phyloP scores from a whole-genome alignment of 2,888 invertebrate genomes.

The Chesias legatella region DNA sequence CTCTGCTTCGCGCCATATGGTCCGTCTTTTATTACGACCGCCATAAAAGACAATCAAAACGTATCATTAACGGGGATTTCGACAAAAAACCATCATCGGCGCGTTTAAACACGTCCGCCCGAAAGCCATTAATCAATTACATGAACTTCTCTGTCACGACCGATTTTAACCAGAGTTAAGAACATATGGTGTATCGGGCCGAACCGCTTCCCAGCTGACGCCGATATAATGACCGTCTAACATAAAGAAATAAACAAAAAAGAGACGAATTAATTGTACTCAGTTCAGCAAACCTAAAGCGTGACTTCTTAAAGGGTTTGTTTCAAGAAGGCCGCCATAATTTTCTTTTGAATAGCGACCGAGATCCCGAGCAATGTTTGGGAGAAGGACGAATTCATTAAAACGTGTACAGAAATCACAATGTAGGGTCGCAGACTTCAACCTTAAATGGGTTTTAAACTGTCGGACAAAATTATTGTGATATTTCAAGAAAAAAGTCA shows the following conservation, averaged over 20 bases:
- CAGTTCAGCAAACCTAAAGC: slow-evolving; percentile 70
- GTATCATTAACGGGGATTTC: slow-evolving; percentile 72
- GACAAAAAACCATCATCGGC: slow-evolving; percentile 63
- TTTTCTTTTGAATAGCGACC: slow-evolving; percentile 72
- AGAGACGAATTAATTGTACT: slow-evolving; percentile 68
- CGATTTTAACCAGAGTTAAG: slow-evolving; percentile 59
- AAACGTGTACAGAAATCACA: slow-evolving; percentile 71
- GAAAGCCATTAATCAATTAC: slow-evolving; percentile 73
- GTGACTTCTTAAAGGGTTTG: slow-evolving; percentile 73
- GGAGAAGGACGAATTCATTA: slow-evolving; percentile 70
- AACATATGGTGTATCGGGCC: slow-evolving; percentile 66
- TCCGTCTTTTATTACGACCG: slow-evolving; percentile 47
- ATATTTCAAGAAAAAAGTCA: slow-evolving; percentile 16
- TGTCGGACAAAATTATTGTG: slow-evolving; percentile 34
- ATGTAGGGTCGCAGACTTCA: slow-evolving; percentile 52
- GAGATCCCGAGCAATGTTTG: slow-evolving; percentile 59
- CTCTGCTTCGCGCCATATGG: slow-evolving; percentile 67
- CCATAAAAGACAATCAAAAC: slow-evolving; percentile 67
- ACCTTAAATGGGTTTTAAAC: slow-evolving; percentile 55
- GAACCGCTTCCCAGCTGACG: slow-evolving; percentile 73
- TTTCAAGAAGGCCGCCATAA: slow-evolving; percentile 68
- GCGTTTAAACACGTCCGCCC: slow-evolving; percentile 74
- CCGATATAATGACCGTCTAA: slow-evolving; percentile 61
- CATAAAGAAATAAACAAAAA: slow-evolving; percentile 63
- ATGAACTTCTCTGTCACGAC: slow-evolving; percentile 67